Evolutionary conservation across 1,140 invertebrate genomes (phyloP).

Genomic region (Calephelis nemesis): DNA sequence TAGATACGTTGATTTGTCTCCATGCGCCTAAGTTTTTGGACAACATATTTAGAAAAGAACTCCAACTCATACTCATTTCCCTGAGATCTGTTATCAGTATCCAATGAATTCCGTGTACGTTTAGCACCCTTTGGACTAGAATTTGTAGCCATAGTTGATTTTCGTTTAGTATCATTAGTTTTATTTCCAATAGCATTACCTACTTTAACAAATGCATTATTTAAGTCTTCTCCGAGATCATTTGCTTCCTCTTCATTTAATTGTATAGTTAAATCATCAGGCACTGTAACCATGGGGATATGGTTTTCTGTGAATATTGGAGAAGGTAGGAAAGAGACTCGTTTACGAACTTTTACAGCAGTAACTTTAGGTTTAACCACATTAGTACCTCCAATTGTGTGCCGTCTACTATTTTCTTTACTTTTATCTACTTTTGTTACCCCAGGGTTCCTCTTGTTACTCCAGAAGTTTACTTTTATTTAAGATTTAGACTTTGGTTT

Average conservation of each 20-base stretch:
- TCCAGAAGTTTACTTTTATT: conserved; percentile 75
- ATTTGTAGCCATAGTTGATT: conserved; percentile 39
- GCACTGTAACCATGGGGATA: conserved; percentile 71
- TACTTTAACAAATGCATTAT: conserved; percentile 50
- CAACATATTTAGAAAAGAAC: conserved; percentile 73
- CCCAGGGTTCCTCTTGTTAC: conserved; percentile 51
- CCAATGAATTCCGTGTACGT: conserved; percentile 47
- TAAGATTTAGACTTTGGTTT: conserved; percentile 64
- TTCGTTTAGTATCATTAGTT: conserved; percentile 39
- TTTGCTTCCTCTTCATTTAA: conserved; percentile 69
- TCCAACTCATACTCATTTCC: conserved; percentile 69
- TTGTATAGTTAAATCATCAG: conserved; percentile 70
- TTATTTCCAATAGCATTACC: conserved; percentile 30
- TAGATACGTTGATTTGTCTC: conserved; percentile 74
- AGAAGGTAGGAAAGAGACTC: conserved; percentile 64
- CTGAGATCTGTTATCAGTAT: conserved; percentile 37
- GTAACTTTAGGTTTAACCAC: conserved; percentile 50
- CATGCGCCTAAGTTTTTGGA: conserved; percentile 70
- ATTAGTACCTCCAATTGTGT: conserved; percentile 44
- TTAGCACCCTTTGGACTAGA: conserved; percentile 49
- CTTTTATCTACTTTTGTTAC: conserved; percentile 38
- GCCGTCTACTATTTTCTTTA: conserved; percentile 45
- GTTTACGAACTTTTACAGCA: conserved; percentile 57
- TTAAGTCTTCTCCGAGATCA: conserved; percentile 59
- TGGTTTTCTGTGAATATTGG: conserved; percentile 66